These are phyloP conservation scores for Meiosimyza platycephala DNA, from an alignment of 2,888 invertebrate genomes.

Conservation along the genomic window DNA sequence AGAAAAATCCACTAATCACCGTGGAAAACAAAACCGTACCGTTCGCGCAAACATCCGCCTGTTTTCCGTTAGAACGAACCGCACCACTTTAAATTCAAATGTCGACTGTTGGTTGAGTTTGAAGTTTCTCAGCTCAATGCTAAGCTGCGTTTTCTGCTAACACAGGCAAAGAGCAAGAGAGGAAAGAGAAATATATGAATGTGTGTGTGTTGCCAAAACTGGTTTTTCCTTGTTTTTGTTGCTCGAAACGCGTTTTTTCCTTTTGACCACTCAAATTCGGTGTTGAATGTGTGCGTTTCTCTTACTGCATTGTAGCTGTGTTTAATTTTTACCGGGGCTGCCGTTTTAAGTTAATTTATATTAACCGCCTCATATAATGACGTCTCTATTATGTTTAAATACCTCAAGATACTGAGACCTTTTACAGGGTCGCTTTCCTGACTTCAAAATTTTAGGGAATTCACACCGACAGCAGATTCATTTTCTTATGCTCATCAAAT, in stretches of 20 bases:
- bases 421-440: too few relatives aligned
- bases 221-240: slow-evolving; percentile 1
- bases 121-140: neutral
- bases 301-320: neutral
- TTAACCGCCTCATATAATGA: too few relatives aligned
- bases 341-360: too few relatives aligned
- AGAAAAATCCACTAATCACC: neutral
- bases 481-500: too few relatives aligned
- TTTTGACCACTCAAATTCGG: neutral
- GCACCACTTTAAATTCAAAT: slow-evolving; percentile 45
- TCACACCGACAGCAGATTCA: too few relatives aligned
- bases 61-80: slow-evolving; percentile 38
- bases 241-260: slow-evolving; percentile 11
- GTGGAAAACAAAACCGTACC: slow-evolving; percentile 3
- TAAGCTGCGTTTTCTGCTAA: neutral
- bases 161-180: neutral
- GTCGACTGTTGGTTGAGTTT: slow-evolving; percentile 42
- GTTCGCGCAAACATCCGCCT: neutral
- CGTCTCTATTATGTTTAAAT: too few relatives aligned
- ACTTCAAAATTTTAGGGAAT: too few relatives aligned
- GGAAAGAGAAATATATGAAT: neutral
- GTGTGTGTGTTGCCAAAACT: slow-evolving; percentile 37
- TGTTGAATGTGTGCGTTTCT: neutral
- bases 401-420: neutral
- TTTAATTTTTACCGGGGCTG: neutral